A percentile compares a stretch with the other conserved stretches of the same genome.
These are phyloP conservation scores for Ciconia boyciana DNA, from an alignment of 2,113 vertebrate genomes.

Conservation along the genomic window DNA sequence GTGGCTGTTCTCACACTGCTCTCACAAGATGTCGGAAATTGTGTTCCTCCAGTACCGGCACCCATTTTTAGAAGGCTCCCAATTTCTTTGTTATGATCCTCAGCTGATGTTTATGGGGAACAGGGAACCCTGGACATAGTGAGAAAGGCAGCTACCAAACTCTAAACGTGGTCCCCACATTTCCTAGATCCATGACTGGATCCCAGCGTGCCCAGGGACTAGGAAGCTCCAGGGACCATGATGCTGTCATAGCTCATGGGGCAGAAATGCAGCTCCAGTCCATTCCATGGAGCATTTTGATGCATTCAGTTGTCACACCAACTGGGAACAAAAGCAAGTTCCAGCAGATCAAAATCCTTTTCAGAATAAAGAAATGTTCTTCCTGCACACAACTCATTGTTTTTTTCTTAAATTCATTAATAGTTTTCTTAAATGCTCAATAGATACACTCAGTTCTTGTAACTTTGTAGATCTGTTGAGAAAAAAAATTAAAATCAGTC, in stretches of 20 bases:
- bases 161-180: accelerated
- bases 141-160: not conserved
- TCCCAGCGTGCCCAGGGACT: not conserved
- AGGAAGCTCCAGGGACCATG: accelerated
- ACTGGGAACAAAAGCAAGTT: not conserved
- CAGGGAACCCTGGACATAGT: too few relatives aligned
- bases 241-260: accelerated
- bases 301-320: not conserved
- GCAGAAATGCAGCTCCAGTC: not conserved
- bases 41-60: not conserved
- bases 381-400: not conserved
- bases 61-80: not conserved
- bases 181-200: not conserved
- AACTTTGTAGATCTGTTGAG: not conserved
- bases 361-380: not conserved
- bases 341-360: not conserved
- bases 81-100: not conserved
- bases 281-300: not conserved
- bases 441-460: not conserved
- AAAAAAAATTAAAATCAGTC: not conserved
- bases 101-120: not conserved
- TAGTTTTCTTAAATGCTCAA: not conserved
- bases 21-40: not conserved
- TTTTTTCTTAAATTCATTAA: not conserved
- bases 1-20: not conserved